phyloP scores from a whole-genome alignment of 2,888 invertebrate species.

The Drosophila merina region DNA sequence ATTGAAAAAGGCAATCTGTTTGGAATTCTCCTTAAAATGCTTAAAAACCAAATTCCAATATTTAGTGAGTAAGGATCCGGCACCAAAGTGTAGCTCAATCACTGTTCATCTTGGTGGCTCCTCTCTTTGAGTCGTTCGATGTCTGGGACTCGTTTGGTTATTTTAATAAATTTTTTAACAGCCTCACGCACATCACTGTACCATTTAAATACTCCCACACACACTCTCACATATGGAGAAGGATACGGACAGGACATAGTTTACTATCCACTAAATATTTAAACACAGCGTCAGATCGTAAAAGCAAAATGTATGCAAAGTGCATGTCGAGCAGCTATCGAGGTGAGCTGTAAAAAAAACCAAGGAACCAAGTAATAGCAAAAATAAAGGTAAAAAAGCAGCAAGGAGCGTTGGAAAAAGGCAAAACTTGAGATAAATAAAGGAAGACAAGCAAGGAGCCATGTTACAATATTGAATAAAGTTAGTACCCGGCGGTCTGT shows the following conservation, averaged over 20 bases:
- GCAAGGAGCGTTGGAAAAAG: slow-evolving; percentile 24
- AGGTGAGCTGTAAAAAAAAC: slow-evolving; percentile 67
- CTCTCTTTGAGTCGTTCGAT: slow-evolving; percentile 5
- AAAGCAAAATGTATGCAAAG: slow-evolving; percentile 76
- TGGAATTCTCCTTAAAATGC: no score
- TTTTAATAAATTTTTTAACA: slow-evolving; percentile 43
- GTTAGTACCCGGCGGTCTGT: slow-evolving; percentile 75
- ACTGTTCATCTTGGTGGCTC: not conserved
- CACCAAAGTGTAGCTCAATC: not conserved
- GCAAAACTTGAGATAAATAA: slow-evolving; percentile 73
- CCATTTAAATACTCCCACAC: not conserved
- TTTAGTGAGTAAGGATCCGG: no score
- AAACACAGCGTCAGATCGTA: slow-evolving; percentile 76
- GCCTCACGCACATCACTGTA: slow-evolving; percentile 27
- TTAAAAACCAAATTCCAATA: not conserved
- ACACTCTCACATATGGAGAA: not conserved
- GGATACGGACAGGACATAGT: slow-evolving; percentile 51
- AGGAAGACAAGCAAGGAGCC: slow-evolving; percentile 44
- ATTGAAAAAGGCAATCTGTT: not conserved
- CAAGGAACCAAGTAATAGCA: slow-evolving; percentile 14
- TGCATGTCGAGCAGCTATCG: slow-evolving; percentile 78
- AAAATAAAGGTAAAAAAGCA: slow-evolving; percentile 23
- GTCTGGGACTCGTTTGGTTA: not conserved
- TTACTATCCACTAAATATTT: slow-evolving; percentile 78
- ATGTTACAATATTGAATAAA: slow-evolving; percentile 76